Evolutionary conservation across 2,797 vertebrate species (phyloP), one percentile per base, ranked within the genome.

Genomic region (Pampus argenteus): DNA sequence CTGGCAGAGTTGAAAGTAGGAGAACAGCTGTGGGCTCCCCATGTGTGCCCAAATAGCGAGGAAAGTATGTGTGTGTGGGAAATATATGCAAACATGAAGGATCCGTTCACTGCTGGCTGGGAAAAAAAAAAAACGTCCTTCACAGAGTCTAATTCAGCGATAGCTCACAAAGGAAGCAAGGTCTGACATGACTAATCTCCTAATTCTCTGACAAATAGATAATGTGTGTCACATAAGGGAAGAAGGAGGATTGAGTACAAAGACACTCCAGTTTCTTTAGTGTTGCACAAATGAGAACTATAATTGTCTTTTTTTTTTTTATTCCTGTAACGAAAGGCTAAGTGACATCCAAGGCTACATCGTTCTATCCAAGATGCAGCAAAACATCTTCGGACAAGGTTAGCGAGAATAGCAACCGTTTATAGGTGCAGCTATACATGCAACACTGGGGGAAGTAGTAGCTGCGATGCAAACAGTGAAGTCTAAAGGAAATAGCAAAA

Each of bases 171-270:
- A 86, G 81, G 82, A 87, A 84, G 69, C 66, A 63, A 82, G 78
- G 84, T 83, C 83, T 77, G 77, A 89, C 81, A 86, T 70, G 78
- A 81, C 84, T 86, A 88, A 92, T 91, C 84, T 89, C 59, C 74
- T 85, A 85, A 91, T 91, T 89, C 84, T 83, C 81, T 81, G 80
- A 90, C 87, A 92, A 93, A 90, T 57, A 86, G 79, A 90, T 88
- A 78, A 76, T 71, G 63, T 67, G 75, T 59, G 59, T 25, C 66
- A 80, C 59, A 79, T 42, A 54, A 70, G 60, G 23, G 44, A 66
- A 70, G 34, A 47, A 44, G 26, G 60, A 58, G 64, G 56, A 55
- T 22, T 13, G 22, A 23, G 56, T 58, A 83, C 51, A 84, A 80
- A 88, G 54, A 20, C 74, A 74, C 47, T 86, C 28, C 51, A 71